phyloP scores from a whole-genome alignment of 2,888 invertebrate species.

The Melieria crassipennis region DNA sequence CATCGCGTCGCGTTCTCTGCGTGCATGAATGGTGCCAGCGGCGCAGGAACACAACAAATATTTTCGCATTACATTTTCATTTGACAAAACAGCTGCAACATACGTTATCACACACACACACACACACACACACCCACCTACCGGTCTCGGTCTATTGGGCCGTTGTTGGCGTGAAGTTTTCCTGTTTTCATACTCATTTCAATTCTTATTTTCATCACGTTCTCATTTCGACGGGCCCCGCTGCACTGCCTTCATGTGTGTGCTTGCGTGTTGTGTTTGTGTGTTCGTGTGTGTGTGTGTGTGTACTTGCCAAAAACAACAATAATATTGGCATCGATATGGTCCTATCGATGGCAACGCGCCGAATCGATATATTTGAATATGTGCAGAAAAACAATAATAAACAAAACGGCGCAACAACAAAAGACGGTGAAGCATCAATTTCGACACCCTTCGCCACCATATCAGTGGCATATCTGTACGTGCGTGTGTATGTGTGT shows the following conservation, averaged over 20 bases:
- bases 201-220: constrained; percentile 5
- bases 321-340: constrained; percentile 27
- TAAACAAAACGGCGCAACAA: neutral
- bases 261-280: neutral
- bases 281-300: neutral
- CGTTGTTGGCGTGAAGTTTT: neutral
- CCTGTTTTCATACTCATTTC: neutral
- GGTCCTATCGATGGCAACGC: constrained; percentile 11
- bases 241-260: too few species aligned
- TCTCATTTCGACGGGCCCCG: neutral
- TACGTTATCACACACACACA: too few species aligned
- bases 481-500: constrained; percentile 5
- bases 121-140: too few species aligned
- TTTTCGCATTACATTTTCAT: constrained; percentile 24
- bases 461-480: neutral
- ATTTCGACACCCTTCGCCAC: neutral
- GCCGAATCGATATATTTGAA: constrained; percentile 37
- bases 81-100: constrained; percentile 15
- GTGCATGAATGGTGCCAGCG: constrained; percentile 2
- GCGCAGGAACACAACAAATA: neutral
- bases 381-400: constrained; percentile 8
- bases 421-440: neutral
- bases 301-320: constrained; percentile 16
- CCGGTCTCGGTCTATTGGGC: too few species aligned
- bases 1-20: constrained; percentile 20